These are phyloP conservation scores for Coreius guichenoti DNA, from an alignment of 2,797 vertebrate species.

Conservation along the genomic window DNA sequence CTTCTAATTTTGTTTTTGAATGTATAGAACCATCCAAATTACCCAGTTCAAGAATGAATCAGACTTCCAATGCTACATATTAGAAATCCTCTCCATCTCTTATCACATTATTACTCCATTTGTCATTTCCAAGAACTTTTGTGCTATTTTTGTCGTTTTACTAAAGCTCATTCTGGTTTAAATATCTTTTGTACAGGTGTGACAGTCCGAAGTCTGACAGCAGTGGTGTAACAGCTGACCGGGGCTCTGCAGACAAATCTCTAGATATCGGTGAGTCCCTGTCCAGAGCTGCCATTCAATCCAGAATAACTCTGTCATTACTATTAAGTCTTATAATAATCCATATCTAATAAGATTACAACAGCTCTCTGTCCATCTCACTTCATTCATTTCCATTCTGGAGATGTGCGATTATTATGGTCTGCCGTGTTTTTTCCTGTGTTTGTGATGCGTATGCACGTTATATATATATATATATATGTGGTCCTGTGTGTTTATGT, in stretches of 20 bases:
- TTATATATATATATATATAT: conserved; percentile 43
- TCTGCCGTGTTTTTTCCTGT: conserved; percentile 12
- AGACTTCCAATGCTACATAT: not conserved
- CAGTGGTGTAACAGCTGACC: conserved; percentile 85
- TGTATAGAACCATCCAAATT: not conserved
- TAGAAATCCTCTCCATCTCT: not conserved
- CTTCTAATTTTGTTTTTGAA: not conserved
- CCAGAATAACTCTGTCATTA: conserved; percentile 6
- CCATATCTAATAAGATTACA: conserved; percentile 28
- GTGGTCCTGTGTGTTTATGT: conserved; percentile 64
- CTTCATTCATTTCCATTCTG: conserved; percentile 29
- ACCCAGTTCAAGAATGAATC: not conserved
- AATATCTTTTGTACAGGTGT: conserved; percentile 79
- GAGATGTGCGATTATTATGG: conserved; percentile 4
- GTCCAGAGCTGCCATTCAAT: not conserved
- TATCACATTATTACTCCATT: not conserved
- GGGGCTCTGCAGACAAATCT: conserved; percentile 88
- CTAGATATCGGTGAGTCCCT: conserved; percentile 89
- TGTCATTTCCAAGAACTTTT: not conserved
- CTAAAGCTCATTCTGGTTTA: conserved; percentile 22
- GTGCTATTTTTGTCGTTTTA: not conserved
- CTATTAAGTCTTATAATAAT: conserved; percentile 34
- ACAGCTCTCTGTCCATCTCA: conserved; percentile 12
- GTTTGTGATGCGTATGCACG: conserved; percentile 29
- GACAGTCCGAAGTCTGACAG: conserved; percentile 92